Conservation (phyloP, 1,140 invertebrate genomes). For the Archegozetes longisetosus region DNA sequence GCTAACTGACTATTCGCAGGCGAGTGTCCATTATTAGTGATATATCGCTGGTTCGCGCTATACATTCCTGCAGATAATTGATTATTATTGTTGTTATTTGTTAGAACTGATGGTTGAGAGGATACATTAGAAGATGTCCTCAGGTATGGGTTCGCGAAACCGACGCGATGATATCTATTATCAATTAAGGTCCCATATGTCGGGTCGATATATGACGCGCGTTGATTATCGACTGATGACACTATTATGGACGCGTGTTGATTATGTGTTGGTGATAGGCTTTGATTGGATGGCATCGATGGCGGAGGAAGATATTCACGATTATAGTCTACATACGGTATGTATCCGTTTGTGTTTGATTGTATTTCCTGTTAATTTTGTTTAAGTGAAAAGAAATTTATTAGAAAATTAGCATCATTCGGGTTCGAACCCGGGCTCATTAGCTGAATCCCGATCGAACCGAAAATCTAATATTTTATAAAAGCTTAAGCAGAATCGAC, state of each 20-base stretch:
- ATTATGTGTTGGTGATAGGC: not conserved
- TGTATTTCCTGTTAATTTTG: too few species aligned
- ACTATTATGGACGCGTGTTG: not conserved
- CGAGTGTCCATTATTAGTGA: not conserved
- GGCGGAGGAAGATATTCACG: slow-evolving; percentile 64
- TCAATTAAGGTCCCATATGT: not conserved
- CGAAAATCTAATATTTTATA: too few species aligned
- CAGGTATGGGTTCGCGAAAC: not conserved
- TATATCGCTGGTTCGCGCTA: not conserved
- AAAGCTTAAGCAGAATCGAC: too few species aligned
- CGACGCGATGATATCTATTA: not conserved
- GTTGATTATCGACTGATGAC: not conserved
- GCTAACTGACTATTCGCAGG: not conserved
- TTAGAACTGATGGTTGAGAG: not conserved
- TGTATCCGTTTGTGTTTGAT: slow-evolving; percentile 70
- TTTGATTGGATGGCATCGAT: not conserved
- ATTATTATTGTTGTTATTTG: not conserved
- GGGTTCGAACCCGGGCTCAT: too few species aligned
- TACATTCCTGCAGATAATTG: not conserved
- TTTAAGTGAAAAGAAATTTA: too few species aligned
- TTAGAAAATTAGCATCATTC: too few species aligned
- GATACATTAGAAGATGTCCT: not conserved
- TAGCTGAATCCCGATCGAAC: too few species aligned
- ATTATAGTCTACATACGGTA: slow-evolving; percentile 68
- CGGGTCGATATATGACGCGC: not conserved